Conservation (phyloP, 2,113 vertebrate species). For the Callithrix jacchus region DNA sequence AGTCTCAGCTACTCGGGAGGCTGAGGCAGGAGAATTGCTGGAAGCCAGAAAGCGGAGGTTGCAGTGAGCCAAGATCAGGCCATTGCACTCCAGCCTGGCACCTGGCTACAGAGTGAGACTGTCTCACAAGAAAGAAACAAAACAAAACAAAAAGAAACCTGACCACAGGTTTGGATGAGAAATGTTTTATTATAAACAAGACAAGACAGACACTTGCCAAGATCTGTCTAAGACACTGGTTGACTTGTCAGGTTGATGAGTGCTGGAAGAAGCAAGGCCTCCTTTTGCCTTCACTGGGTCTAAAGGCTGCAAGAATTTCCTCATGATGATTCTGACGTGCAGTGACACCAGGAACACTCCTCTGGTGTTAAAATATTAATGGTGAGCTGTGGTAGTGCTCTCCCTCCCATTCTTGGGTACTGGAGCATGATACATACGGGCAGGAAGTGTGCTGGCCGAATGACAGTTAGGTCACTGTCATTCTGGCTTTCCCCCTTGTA, state of each 20-base stretch:
- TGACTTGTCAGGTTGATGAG: not conserved
- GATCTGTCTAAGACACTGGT: not conserved
- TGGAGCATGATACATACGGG: not conserved
- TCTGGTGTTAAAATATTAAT: fast-evolving
- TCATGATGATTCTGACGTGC: not conserved
- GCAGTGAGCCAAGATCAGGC: too few relatives aligned
- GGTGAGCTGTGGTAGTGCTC: not conserved
- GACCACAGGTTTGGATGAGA: not conserved
- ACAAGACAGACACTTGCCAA: not conserved
- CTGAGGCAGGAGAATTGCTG: too few relatives aligned
- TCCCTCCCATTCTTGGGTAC: not conserved
- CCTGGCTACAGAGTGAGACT: too few relatives aligned
- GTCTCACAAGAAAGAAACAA: too few relatives aligned
- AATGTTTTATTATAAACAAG: not conserved
- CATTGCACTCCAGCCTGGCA: too few relatives aligned
- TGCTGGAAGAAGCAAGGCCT: not conserved
- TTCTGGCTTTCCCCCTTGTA: not conserved
- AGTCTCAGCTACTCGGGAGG: too few relatives aligned
- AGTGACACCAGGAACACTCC: not conserved
- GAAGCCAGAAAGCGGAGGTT: too few relatives aligned
- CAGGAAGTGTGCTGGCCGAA: not conserved
- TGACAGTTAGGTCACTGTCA: not conserved
- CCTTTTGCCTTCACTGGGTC: not conserved
- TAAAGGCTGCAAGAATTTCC: not conserved
- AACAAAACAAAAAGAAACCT: not conserved